Base-by-base conservation (phyloP, 2,888 invertebrate genomes). In the Drepana falcataria region DNA sequence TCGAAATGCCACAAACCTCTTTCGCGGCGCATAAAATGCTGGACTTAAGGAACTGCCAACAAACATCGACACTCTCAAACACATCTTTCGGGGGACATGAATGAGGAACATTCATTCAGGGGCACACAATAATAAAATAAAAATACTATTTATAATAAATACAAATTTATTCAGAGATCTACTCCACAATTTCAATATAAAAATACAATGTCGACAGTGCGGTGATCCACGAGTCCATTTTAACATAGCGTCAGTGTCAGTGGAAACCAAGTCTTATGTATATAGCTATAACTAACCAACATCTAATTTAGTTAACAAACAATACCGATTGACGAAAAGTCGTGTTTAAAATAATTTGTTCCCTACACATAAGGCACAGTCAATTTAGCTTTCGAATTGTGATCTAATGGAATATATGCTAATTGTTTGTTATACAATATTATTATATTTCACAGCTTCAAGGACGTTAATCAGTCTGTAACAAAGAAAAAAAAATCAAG, bases 131-230 rank as follows among this genome's bases (percentile, higher is more conserved):
- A 21, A 21, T 21, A 21, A 21, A 44, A 44, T 9, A 9, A 44
- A 61, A 58, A 66, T 52, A 7, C 52, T 49, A 53, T 55, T 44
- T 49, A 57, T 54, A 71, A 77, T 76, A 77, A 81, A 79, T 77
- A 81, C 71, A 61, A 66, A 54, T 77, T 83, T 83, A 83, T 81
- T 83, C 62, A 75, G 79, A 80, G 76, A 64, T 82, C 75, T 59
- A 81, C 79, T 77, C 79, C 65, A 67, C 61, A 61, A 77, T 75
- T 81, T 71, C 56, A 63, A 65, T 63, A 59, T 59, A 57, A 68
- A 64, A 55, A 53, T 53, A 53, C 49, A 54, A 62, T 55, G 48
- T 59, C 58, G 61, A 48, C 56, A 59, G 60, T 70, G 64, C 57
- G 65, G 61, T 63, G 53, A 60, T 57, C 51, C 52, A 51, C 59